Conservation (phyloP, 2,797 vertebrate species). For the Sebastes variabilis region DNA sequence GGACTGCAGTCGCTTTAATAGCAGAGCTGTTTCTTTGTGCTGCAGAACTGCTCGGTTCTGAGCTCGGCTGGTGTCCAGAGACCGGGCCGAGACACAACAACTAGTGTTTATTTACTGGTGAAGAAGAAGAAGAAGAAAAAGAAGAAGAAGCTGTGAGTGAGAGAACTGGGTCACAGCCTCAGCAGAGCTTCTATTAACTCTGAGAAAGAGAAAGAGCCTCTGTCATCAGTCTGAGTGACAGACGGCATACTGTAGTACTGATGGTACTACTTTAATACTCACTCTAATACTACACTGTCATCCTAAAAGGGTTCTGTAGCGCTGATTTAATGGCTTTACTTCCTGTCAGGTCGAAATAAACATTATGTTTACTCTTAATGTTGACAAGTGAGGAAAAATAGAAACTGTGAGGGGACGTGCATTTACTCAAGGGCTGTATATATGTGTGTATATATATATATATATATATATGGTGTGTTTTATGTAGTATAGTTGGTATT, state of each 20-base stretch:
- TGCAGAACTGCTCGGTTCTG: background rate
- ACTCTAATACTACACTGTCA: background rate
- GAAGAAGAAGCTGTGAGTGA: background rate
- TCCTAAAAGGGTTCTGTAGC: too few species aligned
- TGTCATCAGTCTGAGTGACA: too few species aligned
- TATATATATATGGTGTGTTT: too few species aligned
- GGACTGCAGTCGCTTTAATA: background rate
- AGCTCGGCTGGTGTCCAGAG: slow-evolving; percentile 10
- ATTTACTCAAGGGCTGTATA: too few species aligned
- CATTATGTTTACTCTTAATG: too few species aligned
- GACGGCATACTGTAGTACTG: background rate
- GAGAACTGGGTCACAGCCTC: background rate
- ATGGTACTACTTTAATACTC: background rate
- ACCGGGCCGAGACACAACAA: background rate
- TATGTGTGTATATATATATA: too few species aligned
- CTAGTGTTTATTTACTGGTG: slow-evolving; percentile 26
- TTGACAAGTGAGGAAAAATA: too few species aligned
- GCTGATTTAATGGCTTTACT: too few species aligned
- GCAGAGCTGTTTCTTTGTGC: background rate
- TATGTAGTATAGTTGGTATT: too few species aligned
- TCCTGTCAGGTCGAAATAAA: too few species aligned
- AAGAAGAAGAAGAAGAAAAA: background rate
- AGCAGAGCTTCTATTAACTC: background rate
- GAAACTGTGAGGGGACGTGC: too few species aligned
- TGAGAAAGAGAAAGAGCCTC: too few species aligned